Evolutionary conservation across 2,888 invertebrate species (phyloP), one percentile per base, ranked within the genome.

Genomic region (Metacarcinus magister): DNA sequence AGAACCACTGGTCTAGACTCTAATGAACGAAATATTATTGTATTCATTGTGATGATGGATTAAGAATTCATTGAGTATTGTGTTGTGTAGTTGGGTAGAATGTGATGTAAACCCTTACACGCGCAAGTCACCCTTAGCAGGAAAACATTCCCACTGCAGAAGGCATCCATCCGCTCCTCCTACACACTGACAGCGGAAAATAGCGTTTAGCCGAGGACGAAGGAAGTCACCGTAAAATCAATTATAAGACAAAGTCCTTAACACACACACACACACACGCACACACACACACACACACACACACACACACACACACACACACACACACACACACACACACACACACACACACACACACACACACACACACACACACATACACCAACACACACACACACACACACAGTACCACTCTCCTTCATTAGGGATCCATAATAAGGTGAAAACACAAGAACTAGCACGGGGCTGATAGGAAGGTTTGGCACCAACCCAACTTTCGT

Each of bases 281-380:
- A 54, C 54, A 75, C 67, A 75, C 67, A 75, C 67, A 75, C 67
- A 75, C 67, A 75, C 67, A 75, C 67, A 75, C 67, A 75, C 67
- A 75, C 75, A 75, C 75, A 75, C 75, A 75, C 75, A 75, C 75
- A 75, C 75, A 75, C 75, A 75, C 75, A 75, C 75, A 75, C 75
- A 75, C 28, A 75, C 75, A 75, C 75, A 75, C 54, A 54, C 54
- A 54, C 75, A 75, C 75, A 75, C n/a, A n/a, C 75, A 75, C 75
- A 23, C 54, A 54, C 54, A 75, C 67, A 75, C 67, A 75, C 67
- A 75, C 67, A 75, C 67, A 75, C 67, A 75, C 67, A 75, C 67
- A 75, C 67, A 75, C 75, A 75, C 75, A 75, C 75, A 75, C 75
- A 75, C 75, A 75, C 75, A 75, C 75, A 75, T n/a, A 75, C 75